These are phyloP conservation scores for Aradus depressus DNA, from an alignment of 2,888 invertebrate species.

Conservation along the genomic window DNA sequence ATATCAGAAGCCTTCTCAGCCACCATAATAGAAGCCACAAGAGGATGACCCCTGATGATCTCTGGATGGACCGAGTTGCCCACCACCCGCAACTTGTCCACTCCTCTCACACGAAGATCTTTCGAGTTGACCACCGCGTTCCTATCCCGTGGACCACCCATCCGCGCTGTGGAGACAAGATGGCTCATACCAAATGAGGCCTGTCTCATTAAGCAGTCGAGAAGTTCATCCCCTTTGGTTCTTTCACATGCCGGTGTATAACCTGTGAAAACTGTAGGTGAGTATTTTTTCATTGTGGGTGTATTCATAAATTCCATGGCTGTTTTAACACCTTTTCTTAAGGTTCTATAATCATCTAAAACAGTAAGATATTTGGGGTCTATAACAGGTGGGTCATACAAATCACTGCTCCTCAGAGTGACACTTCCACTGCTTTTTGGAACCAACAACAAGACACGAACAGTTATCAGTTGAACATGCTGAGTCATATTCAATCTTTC, in stretches of 20 bases:
- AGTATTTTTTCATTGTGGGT: conserved; percentile 49
- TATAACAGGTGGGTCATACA: conserved; percentile 71
- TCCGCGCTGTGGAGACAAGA: conserved; percentile 52
- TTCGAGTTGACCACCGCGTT: conserved; percentile 47
- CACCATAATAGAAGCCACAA: conserved; percentile 47
- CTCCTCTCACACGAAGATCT: conserved; percentile 41
- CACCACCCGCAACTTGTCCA: conserved; percentile 42
- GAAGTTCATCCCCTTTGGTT: too few relatives aligned
- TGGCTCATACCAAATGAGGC: conserved; percentile 66
- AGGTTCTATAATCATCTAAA: conserved; percentile 62
- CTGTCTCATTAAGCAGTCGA: conserved; percentile 70
- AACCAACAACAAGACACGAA: conserved; percentile 66
- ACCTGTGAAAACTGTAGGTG: conserved; percentile 42
- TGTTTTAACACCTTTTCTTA: conserved; percentile 74
- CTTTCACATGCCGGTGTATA: conserved; percentile 27
- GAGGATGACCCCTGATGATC: conserved; percentile 45
- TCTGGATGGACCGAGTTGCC: conserved; percentile 47
- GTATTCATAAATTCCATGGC: conserved; percentile 60
- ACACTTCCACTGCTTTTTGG: conserved; percentile 82
- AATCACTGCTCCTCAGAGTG: conserved; percentile 68
- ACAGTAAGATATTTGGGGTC: conserved; percentile 72
- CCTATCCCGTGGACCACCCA: conserved; percentile 47
- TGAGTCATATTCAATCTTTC: too few relatives aligned
- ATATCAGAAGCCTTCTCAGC: conserved; percentile 47
- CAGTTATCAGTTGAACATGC: too few relatives aligned